Evolutionary conservation across 2,113 vertebrate species (phyloP).

Genomic region (Mobula hypostoma): DNA sequence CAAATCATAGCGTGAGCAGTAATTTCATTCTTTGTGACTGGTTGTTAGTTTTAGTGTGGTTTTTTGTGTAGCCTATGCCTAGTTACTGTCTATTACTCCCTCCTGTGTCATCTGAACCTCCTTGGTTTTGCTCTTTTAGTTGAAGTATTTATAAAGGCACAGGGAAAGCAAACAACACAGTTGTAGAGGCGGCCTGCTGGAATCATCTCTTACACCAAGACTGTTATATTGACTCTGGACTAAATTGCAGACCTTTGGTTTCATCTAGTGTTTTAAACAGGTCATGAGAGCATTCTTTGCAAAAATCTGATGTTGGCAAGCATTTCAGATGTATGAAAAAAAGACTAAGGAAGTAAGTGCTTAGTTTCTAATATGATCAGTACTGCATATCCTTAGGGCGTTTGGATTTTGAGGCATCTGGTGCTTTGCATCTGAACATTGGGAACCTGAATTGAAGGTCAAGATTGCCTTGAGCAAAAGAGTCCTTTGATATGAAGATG

Average conservation of each 20-base stretch:
- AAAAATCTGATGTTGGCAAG: not conserved
- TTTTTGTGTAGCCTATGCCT: not conserved
- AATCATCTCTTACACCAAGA: not conserved
- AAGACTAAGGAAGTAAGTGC: not conserved
- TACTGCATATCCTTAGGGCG: not conserved
- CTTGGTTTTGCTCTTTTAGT: not conserved
- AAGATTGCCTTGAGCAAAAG: not conserved
- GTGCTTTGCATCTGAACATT: not conserved
- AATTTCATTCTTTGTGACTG: not conserved
- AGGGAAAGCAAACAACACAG: not conserved
- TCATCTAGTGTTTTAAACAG: not conserved
- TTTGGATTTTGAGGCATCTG: not conserved
- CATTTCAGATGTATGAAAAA: not conserved
- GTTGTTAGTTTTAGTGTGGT: not conserved
- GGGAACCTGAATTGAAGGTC: not conserved
- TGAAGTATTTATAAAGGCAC: not conserved
- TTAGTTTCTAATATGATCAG: not conserved
- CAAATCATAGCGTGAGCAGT: not conserved
- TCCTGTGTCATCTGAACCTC: not conserved
- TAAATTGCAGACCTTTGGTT: not conserved
- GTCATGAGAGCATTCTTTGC: not conserved
- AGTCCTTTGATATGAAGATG: not conserved
- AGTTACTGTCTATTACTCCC: not conserved
- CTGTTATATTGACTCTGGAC: not conserved
- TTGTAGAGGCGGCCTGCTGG: not conserved